These are phyloP conservation scores for Molorchus minor DNA, from an alignment of 2,888 invertebrate genomes.

Conservation along the genomic window DNA sequence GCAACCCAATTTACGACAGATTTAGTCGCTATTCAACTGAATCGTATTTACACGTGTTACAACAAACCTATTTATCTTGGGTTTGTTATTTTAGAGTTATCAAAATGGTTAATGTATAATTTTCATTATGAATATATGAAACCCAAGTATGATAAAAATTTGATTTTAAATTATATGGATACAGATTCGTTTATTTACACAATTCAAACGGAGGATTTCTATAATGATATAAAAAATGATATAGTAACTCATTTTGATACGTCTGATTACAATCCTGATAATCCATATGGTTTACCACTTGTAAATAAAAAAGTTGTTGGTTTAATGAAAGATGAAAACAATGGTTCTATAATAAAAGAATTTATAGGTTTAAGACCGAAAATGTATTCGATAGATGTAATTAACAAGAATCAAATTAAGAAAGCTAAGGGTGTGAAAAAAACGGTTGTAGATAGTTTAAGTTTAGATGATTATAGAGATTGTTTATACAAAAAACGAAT, in stretches of 20 bases:
- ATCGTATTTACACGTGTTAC: slow-evolving; percentile 29
- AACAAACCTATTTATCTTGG: slow-evolving; percentile 45
- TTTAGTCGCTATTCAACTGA: slow-evolving; percentile 33
- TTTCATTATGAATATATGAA: slow-evolving; percentile 43
- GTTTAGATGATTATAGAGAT: slow-evolving; percentile 24
- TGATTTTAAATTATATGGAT: slow-evolving; percentile 33
- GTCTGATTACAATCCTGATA: slow-evolving; percentile 36
- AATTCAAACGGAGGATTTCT: slow-evolving; percentile 25
- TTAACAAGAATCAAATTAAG: background rate
- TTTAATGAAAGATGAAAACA: slow-evolving; percentile 15
- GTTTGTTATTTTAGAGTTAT: slow-evolving; percentile 40
- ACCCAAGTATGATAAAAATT: slow-evolving; percentile 25
- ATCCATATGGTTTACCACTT: background rate
- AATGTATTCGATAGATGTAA: background rate
- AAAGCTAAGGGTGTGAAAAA: slow-evolving; percentile 31
- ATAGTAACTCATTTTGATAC: slow-evolving; percentile 36
- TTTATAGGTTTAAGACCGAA: slow-evolving; percentile 1
- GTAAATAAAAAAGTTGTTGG: slow-evolving; percentile 10
- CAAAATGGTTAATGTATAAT: slow-evolving; percentile 41
- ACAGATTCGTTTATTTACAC: slow-evolving; percentile 33
- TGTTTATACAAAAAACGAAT: slow-evolving; percentile 23
- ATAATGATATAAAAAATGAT: slow-evolving; percentile 32
- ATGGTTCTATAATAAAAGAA: background rate
- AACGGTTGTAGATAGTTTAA: slow-evolving; percentile 2
- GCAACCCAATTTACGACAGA: slow-evolving; percentile 31